A percentile compares a stretch with the other conserved stretches of the same genome.
Conservation (phyloP, 2,888 invertebrate species). For the Dryocosmus kuriphilus region DNA sequence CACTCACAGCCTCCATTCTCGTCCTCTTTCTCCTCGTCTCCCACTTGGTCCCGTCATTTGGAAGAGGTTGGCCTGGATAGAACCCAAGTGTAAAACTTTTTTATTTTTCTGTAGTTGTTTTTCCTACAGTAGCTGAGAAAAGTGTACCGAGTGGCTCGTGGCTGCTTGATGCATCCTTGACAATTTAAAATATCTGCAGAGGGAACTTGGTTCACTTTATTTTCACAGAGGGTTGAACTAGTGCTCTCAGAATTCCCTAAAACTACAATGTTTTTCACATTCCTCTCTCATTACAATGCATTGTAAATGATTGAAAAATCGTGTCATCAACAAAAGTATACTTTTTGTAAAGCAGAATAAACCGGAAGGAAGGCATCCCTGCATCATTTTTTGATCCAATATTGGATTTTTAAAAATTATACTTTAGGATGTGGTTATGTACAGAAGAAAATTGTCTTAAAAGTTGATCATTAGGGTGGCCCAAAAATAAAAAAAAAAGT, state of each 20-base stretch:
- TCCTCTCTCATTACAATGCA: no score
- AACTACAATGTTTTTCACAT: no score
- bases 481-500: no score
- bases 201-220: not conserved
- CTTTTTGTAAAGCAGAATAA: no score
- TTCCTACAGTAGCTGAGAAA: constrained; percentile 11
- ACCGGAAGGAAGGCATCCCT: no score
- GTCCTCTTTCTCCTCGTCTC: constrained; percentile 50
- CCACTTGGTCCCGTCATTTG: constrained; percentile 47
- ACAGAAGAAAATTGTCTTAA: no score
- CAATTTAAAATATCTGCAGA: not conserved
- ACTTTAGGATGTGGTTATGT: no score
- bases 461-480: no score
- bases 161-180: not conserved
- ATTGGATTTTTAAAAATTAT: no score
- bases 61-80: constrained; percentile 56
- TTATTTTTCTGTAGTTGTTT: constrained; percentile 14
- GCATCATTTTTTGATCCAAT: no score
- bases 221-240: no score
- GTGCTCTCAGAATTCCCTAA: no score
- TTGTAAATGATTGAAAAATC: not conserved
- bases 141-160: not conserved
- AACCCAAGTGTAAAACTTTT: constrained; percentile 45
- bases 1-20: constrained; percentile 49
- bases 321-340: not conserved